Percentiles rank a stretch among this genome's conserved stretches.
phyloP scores from a whole-genome alignment of 2,888 invertebrate species.

The Brenthis hecate region DNA sequence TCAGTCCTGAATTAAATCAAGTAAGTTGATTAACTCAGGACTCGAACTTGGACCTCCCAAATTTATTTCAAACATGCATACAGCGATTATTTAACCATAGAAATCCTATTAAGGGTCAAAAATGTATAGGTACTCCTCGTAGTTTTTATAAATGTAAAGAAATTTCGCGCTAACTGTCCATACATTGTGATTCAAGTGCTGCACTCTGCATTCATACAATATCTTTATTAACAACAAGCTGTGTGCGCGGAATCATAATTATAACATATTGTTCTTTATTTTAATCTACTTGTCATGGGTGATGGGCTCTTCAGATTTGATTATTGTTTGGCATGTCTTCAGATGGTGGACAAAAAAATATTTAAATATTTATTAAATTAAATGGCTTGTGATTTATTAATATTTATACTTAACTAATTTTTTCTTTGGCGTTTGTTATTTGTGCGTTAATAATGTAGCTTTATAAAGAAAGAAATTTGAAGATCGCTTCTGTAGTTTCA shows the following conservation, averaged over 20 bases:
- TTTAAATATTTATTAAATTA: not conserved
- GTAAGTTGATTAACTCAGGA: too few species aligned
- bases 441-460: too few species aligned
- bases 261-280: slow-evolving; percentile 35
- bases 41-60: too few species aligned
- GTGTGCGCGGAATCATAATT: slow-evolving; percentile 33
- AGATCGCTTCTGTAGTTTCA: too few species aligned
- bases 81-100: too few species aligned
- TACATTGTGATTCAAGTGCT: slow-evolving; percentile 41
- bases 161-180: slow-evolving; percentile 34
- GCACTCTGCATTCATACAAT: slow-evolving; percentile 48
- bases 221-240: slow-evolving; percentile 48
- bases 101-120: too few species aligned
- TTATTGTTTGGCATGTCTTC: slow-evolving; percentile 30
- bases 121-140: not conserved
- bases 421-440: too few species aligned
- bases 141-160: slow-evolving; percentile 1
- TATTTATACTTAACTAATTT: too few species aligned
- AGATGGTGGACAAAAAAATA: slow-evolving; percentile 21
- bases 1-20: too few species aligned
- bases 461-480: too few species aligned
- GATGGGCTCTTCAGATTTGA: slow-evolving; percentile 36
- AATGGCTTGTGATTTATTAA: too few species aligned
- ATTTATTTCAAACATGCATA: too few species aligned
- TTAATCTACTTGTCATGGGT: slow-evolving; percentile 37